Percentiles rank a stretch among this genome's conserved stretches.
Evolutionary conservation across 2,888 invertebrate genomes (phyloP).

Genomic region (Holacanthella duospinosa): DNA sequence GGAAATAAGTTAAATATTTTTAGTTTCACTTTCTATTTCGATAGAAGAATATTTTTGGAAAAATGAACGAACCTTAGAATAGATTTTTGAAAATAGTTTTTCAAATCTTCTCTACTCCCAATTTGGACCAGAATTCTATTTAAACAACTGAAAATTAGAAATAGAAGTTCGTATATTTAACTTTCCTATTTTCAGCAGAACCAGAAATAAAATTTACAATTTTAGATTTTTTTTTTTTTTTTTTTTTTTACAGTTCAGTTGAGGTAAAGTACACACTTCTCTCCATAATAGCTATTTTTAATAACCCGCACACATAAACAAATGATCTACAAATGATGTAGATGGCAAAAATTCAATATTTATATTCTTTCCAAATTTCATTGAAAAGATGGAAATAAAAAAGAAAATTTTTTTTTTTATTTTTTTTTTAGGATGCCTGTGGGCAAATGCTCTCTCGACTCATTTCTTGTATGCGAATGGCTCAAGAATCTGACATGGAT

Average conservation of each 20-base stretch:
- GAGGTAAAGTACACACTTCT: too few species aligned
- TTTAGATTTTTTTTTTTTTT: too few species aligned
- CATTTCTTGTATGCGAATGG: neutral
- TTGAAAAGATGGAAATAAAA: neutral
- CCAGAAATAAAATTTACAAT: too few species aligned
- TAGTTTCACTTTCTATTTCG: neutral
- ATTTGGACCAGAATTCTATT: neutral
- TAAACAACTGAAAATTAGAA: constrained; percentile 2
- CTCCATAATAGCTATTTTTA: neutral
- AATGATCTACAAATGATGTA: too few species aligned
- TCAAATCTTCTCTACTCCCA: neutral
- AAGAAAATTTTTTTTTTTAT: neutral
- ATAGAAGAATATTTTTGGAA: constrained; percentile 3
- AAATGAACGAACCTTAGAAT: neutral
- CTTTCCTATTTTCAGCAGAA: constrained; percentile 3
- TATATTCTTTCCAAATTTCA: too few species aligned
- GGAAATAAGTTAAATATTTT: neutral
- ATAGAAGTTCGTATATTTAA: constrained; percentile 1
- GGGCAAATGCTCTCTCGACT: neutral
- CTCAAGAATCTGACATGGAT: neutral
- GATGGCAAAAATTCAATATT: too few species aligned
- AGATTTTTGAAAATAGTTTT: neutral
- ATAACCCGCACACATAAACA: too few species aligned
- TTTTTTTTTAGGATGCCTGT: constrained; percentile 4
- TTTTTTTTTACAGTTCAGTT: too few species aligned